A percentile compares a stretch with the other conserved stretches of the same genome.
Conservation (phyloP, 2,113 vertebrate species). For the Picathartes gymnocephalus region DNA sequence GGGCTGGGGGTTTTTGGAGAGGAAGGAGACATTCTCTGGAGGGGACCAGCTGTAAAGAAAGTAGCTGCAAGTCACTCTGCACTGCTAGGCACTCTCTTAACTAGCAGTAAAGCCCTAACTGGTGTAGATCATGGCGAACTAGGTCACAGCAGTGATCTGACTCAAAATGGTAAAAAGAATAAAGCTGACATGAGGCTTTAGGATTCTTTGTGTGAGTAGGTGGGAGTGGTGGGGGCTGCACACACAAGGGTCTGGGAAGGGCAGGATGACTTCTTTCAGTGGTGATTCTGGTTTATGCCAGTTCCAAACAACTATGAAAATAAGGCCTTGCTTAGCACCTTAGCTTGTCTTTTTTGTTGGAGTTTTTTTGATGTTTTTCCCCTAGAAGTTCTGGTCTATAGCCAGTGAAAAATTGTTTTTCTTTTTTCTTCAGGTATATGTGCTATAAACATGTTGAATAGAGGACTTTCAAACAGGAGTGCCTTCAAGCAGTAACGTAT, state of each 20-base stretch:
- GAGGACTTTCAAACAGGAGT: background rate
- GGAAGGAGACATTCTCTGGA: background rate
- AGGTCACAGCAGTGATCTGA: background rate
- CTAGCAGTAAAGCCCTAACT: background rate
- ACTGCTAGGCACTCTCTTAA: background rate
- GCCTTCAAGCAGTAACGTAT: background rate
- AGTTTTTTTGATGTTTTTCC: background rate
- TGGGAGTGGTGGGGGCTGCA: background rate
- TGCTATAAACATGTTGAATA: background rate
- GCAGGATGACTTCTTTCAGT: background rate
- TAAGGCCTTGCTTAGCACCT: background rate
- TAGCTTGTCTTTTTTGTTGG: background rate
- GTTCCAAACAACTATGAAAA: background rate
- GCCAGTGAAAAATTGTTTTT: background rate
- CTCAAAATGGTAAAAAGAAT: background rate
- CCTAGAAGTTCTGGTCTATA: background rate
- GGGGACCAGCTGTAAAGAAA: background rate
- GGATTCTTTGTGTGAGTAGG: background rate
- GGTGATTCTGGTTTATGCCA: background rate
- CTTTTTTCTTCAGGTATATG: background rate
- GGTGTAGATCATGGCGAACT: background rate
- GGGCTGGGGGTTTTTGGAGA: background rate
- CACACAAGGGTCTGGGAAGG: background rate
- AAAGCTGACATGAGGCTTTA: background rate
- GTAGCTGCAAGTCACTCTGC: background rate